Conservation (phyloP, 2,113 vertebrate genomes). For the Elanus axillaris region DNA sequence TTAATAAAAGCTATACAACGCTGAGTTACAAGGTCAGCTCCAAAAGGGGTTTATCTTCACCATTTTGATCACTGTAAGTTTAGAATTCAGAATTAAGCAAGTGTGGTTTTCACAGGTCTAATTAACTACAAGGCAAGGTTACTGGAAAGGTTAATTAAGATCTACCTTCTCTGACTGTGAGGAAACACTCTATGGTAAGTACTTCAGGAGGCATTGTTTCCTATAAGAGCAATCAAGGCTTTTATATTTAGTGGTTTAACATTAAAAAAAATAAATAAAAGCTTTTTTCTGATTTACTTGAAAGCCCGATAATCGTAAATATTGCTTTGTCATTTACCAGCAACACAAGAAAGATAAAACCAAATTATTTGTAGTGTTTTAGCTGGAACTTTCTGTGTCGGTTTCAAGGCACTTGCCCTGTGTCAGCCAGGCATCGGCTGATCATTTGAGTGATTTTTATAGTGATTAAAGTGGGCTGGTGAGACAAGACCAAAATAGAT, state of each 20-base stretch:
- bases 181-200: neutral
- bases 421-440: neutral
- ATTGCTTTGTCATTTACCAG: neutral
- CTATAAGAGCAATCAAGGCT: neutral
- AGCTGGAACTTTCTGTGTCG: neutral
- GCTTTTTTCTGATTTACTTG: neutral
- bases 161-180: neutral
- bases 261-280: neutral
- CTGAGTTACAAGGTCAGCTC: neutral
- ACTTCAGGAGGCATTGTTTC: conserved; percentile 12
- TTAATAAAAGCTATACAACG: neutral
- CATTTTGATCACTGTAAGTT: neutral
- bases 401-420: neutral
- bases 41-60: neutral
- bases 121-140: conserved; percentile 41
- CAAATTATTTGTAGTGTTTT: neutral
- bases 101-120: conserved; percentile 2
- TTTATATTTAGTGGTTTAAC: neutral
- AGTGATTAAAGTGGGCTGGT: neutral
- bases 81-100: neutral
- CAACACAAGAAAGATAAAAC: neutral
- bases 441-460: conserved; percentile 2
- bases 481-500: conserved; percentile 5
- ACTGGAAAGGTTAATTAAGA: conserved; percentile 57
- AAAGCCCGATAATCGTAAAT: neutral